Evolutionary conservation across 2,888 invertebrate species (phyloP), one percentile per base, ranked within the genome.

Genomic region (Plusia festucae): DNA sequence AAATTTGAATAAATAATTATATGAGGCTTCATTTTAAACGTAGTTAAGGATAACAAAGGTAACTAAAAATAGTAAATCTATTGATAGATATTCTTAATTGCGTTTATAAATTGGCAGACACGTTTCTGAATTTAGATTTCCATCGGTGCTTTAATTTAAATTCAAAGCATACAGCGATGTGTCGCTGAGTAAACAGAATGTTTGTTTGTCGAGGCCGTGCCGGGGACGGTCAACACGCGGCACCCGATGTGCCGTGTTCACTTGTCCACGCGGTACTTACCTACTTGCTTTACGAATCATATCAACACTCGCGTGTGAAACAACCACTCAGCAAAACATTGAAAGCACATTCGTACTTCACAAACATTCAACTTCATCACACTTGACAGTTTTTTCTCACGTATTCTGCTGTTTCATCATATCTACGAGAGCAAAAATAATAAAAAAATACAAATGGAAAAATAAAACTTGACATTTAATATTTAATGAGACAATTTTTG

Each of bases 171-270:
- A 90, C 88, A 87, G 82, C 83, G 88, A 89, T 89, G 91, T 91
- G 91, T 91, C 86, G 90, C 85, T 87, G 91, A 91, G 89, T 91
- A 90, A 93, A 90, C 90, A 90, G 86, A 84, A 86, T 90, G 91
- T 90, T 91, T 92, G 91, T 92, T 90, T 88, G 88, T 82, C 67
- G 84, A 87, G 82, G 81, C 86, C 85, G 84, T 80, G 82, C 82
- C 84, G 85, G 76, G 85, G 85, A 85, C 76, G 86, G 91, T 90
- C 89, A 90, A 91, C 89, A 90, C 77, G 79, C 79, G 78, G 71
- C 66, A 81, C 75, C 68, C 82, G 77, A 77, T 83, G 82, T 81
- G 76, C 82, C 78, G 72, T 78, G 80, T 80, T 80, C 79, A 79
- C 77, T 77, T 79, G 78, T 73, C 74, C 78, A 68, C 76, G n/a